Evolutionary conservation across 2,888 invertebrate genomes (phyloP).

Genomic region (Neoascia interrupta): DNA sequence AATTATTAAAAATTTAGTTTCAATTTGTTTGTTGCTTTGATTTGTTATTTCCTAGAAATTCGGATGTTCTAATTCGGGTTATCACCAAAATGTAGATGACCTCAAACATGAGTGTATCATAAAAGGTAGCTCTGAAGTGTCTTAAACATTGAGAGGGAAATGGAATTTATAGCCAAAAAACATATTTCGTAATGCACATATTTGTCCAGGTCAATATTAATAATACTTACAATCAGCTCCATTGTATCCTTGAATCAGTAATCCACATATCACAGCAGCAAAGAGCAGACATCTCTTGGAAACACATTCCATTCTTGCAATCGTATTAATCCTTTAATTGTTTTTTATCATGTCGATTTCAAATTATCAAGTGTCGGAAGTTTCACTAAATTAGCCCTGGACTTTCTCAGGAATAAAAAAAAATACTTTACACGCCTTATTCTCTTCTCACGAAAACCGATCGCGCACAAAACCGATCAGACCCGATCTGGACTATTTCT

Average conservation of each 20-base stretch:
- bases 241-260: constrained; percentile 12
- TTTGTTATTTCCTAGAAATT: constrained; percentile 16
- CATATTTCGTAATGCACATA: too few relatives aligned
- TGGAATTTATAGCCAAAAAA: too few relatives aligned
- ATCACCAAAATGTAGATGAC: constrained; percentile 26
- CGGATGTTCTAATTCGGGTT: constrained; percentile 24
- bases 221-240: constrained; percentile 33
- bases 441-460: background rate
- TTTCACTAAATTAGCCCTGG: background rate
- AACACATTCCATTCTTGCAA: constrained; percentile 6
- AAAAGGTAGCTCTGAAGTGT: too few relatives aligned
- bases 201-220: background rate
- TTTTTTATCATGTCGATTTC: constrained; percentile 10
- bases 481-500: constrained; percentile 14
- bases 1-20: too few relatives aligned
- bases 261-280: constrained; percentile 29
- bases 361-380: background rate
- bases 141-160: too few relatives aligned
- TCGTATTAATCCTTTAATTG: background rate
- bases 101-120: constrained; percentile 23
- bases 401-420: background rate
- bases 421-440: background rate
- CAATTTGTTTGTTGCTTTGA: constrained; percentile 15
- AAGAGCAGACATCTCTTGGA: background rate
- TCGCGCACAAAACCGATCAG: constrained; percentile 9